Evolutionary conservation across 2,888 invertebrate species (phyloP), one percentile per base, ranked within the genome.

Genomic region (Drosophila vallismaia): DNA sequence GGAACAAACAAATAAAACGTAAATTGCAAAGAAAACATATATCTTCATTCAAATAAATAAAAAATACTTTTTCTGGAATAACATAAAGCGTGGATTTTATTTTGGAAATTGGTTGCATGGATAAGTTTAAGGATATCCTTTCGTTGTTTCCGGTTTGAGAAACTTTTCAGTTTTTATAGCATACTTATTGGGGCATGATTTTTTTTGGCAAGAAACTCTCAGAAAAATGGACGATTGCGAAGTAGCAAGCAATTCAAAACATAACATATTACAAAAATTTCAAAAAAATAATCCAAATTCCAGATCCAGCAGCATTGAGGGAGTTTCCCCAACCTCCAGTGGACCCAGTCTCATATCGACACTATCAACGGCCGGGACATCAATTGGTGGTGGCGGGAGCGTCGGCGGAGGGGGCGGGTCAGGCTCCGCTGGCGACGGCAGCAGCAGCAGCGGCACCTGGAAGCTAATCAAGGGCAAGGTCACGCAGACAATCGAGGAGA

Each of bases 391-490:
- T 28, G 53, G 40, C 90, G 28, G 9, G 3, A 68, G 58, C 9
- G 67, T 58, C 19, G 64, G 59, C 46, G 48, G 54, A 4, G 55
- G 48, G 9, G 48, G 49, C 5, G 59, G 51, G 8, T 56, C 48
- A 29, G 54, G 26, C 33, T 31, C 67, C 31, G 50, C 62, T 19
- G 55, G 55, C 1, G 76, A 81, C 33, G 62, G 40, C 48, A 55
- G 87, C 64, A 75, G 86, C 31, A 83, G 89, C 31, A 86, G 90
- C 10, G 91, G 91, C 60, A 91, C 92, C 67, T 92, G 92, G 92
- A 90, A 90, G 71, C 75, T 91, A 54, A 91, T 92, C 71, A 92
- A 92, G 75, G 92, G 91, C 54, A 91, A 90, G 76, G 91, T 92
- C 3, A 86, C 91, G 29, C 92, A 92, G 70, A 91, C 91, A 4